Conservation (phyloP, 2,113 vertebrate genomes). For the Odontophorus gujanensis region DNA sequence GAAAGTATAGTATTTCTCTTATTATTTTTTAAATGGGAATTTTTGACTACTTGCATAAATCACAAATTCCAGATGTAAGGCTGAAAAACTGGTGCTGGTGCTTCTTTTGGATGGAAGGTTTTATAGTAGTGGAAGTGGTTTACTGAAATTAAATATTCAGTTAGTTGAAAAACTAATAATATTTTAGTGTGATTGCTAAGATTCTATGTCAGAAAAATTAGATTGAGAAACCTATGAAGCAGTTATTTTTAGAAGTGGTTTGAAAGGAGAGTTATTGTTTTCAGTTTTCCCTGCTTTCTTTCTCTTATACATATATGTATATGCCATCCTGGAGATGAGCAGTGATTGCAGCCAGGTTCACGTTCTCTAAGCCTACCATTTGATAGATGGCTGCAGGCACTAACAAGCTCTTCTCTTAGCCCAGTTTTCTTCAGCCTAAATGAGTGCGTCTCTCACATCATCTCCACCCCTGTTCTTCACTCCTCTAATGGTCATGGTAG, state of each 20-base stretch:
- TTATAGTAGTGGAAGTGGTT: background rate
- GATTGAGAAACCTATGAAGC: background rate
- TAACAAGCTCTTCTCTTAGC: background rate
- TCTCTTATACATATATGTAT: background rate
- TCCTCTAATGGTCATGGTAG: background rate
- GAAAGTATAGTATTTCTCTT: background rate
- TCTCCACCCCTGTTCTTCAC: background rate
- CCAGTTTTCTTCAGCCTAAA: background rate
- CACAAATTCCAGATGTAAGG: background rate
- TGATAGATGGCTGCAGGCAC: background rate
- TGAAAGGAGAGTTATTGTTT: background rate
- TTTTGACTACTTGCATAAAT: background rate
- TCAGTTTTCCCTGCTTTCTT: background rate
- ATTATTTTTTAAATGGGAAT: background rate
- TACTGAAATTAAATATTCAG: background rate
- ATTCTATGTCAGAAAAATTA: background rate
- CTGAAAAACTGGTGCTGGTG: background rate
- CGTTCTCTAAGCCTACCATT: background rate
- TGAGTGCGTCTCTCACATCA: background rate
- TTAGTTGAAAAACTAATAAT: background rate
- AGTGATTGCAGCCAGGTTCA: rapidly evolving
- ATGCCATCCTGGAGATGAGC: background rate
- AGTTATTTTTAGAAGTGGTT: background rate
- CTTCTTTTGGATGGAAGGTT: background rate
- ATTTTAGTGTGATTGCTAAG: background rate